Evolutionary conservation across 2,888 invertebrate species (phyloP).

Genomic region (Panopea generosa): DNA sequence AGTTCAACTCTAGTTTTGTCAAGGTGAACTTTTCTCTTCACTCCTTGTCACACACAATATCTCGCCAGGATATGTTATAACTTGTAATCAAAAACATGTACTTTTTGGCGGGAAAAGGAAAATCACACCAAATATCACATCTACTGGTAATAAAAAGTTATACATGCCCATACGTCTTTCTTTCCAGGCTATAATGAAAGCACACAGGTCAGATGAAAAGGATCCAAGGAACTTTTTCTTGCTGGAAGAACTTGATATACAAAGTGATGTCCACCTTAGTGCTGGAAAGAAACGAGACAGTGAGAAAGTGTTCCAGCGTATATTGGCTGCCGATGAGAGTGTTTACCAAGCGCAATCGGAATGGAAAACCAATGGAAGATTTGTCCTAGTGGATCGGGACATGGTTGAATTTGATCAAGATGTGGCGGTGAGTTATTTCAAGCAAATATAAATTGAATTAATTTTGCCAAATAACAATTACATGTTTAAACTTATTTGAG

Average conservation of each 20-base stretch:
- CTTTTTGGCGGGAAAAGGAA: no score
- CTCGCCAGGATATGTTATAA: no score
- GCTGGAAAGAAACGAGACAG: conserved; percentile 74
- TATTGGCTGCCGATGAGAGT: conserved; percentile 93
- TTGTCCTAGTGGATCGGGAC: conserved; percentile 84
- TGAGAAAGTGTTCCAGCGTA: conserved; percentile 87
- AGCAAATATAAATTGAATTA: no score
- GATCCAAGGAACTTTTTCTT: conserved; percentile 93
- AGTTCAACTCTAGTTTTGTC: no score
- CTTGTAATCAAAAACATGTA: no score
- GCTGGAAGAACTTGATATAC: conserved; percentile 93
- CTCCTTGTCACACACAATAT: no score
- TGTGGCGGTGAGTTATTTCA: conserved; percentile 54
- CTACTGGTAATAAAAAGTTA: no score
- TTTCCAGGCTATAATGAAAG: conserved; percentile 92
- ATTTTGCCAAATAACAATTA: no score
- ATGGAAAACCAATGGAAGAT: conserved; percentile 95
- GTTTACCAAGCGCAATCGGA: conserved; percentile 95
- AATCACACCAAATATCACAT: no score
- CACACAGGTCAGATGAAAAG: conserved; percentile 90
- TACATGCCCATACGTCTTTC: no score
- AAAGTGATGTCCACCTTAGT: conserved; percentile 36
- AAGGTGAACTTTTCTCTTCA: no score
- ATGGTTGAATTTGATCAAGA: conserved; percentile 66
- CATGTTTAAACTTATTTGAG: no score